Evolutionary conservation across 2,113 vertebrate species (phyloP).

Genomic region (Gasterosteus aculeatus): DNA sequence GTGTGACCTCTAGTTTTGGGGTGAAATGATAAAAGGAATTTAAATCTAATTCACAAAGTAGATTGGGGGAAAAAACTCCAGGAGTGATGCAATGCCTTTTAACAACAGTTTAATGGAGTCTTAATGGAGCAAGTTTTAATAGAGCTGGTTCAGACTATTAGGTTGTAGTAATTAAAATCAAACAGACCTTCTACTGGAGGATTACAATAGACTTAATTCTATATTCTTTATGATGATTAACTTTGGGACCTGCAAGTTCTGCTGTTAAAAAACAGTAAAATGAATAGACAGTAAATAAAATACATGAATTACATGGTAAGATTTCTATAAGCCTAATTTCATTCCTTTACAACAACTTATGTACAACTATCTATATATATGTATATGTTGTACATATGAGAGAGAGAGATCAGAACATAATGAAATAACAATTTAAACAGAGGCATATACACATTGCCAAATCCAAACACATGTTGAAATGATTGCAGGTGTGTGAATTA

Average conservation of each 20-base stretch:
- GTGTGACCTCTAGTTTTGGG: slow-evolving; percentile 11
- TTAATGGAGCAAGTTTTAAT: slow-evolving; percentile 43
- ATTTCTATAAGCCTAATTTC: slow-evolving; percentile 28
- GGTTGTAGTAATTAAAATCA: slow-evolving; percentile 60
- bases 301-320: slow-evolving; percentile 8
- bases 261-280: slow-evolving; percentile 1
- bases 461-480: not conserved
- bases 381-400: not conserved
- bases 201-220: slow-evolving; percentile 38
- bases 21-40: slow-evolving; percentile 28
- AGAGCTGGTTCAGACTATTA: slow-evolving; percentile 30
- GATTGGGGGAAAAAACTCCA: not conserved
- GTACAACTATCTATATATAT: not conserved
- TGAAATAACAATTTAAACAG: not conserved
- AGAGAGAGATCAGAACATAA: not conserved
- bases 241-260: slow-evolving; percentile 28
- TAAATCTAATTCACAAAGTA: slow-evolving; percentile 28
- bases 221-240: slow-evolving; percentile 37
- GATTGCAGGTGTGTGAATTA: not conserved
- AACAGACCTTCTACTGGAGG: slow-evolving; percentile 41
- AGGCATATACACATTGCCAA: not conserved
- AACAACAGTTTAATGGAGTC: slow-evolving; percentile 34
- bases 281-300: not conserved
- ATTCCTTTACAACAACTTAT: not conserved
- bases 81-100: slow-evolving; percentile 15